Conservation (phyloP, 2,113 vertebrate species). For the Ochotona curzoniae region DNA sequence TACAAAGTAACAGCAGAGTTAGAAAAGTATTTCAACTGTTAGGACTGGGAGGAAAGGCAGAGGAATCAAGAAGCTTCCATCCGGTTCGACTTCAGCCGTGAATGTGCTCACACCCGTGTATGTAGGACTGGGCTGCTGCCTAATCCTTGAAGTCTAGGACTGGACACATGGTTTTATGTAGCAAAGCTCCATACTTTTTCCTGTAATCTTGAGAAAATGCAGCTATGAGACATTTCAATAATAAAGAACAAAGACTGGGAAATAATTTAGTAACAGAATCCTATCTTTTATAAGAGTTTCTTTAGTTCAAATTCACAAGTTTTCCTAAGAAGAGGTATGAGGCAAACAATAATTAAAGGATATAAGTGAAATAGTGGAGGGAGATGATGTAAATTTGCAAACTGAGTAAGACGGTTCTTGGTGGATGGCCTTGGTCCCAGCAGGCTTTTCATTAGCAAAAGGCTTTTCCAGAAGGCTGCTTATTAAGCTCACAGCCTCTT, state of each 20-base stretch:
- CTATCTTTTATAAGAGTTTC: background rate
- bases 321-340: background rate
- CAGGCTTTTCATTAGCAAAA: background rate
- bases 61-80: background rate
- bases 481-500: background rate
- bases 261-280: background rate
- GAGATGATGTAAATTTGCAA: background rate
- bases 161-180: background rate
- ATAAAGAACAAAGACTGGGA: background rate
- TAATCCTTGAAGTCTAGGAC: background rate
- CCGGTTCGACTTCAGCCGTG: background rate
- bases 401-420: background rate
- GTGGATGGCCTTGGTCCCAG: background rate
- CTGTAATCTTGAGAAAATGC: background rate
- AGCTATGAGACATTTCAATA: slow-evolving; percentile 15
- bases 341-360: background rate
- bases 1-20: background rate
- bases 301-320: background rate
- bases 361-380: no score
- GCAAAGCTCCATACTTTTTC: background rate
- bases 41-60: background rate
- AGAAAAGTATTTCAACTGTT: background rate
- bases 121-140: background rate
- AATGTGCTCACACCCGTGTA: background rate
- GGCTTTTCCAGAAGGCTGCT: background rate